phyloP scores from a whole-genome alignment of 2,797 vertebrate genomes.

The Rousettus madagascariensis region DNA sequence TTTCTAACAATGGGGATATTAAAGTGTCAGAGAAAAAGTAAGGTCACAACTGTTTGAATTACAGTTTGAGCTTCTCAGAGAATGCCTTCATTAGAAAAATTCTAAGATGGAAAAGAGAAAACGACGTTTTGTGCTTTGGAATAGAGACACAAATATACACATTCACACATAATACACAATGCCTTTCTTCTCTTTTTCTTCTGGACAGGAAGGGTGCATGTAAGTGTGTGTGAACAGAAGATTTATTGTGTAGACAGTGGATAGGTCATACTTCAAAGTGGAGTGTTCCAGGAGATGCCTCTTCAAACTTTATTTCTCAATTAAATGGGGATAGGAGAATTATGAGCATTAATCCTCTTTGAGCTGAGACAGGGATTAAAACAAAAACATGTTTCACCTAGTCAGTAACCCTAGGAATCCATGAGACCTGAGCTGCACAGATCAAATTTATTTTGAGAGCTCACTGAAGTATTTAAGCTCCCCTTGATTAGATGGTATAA shows the following conservation, averaged over 20 bases:
- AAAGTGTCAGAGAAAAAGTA: background rate
- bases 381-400: constrained; percentile 77
- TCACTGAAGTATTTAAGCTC: constrained; percentile 67
- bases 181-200: background rate
- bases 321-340: constrained; percentile 75
- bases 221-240: background rate
- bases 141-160: background rate
- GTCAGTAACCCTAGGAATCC: constrained; percentile 75
- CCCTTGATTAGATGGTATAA: constrained; percentile 59
- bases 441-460: constrained; percentile 78
- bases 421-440: constrained; percentile 54
- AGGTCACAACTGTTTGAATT: background rate
- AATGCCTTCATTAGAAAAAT: background rate
- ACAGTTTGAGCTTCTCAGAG: background rate
- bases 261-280: constrained; percentile 70
- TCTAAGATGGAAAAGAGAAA: constrained; percentile 4
- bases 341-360: constrained; percentile 69
- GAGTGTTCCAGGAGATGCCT: constrained; percentile 68
- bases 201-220: background rate
- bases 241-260: constrained; percentile 65
- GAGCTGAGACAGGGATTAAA: constrained; percentile 75
- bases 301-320: constrained; percentile 80
- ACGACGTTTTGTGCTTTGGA: background rate
- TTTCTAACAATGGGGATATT: background rate
- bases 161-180: background rate